Evolutionary conservation across 2,113 vertebrate species (phyloP).

Genomic region (Cisticola juncidis): DNA sequence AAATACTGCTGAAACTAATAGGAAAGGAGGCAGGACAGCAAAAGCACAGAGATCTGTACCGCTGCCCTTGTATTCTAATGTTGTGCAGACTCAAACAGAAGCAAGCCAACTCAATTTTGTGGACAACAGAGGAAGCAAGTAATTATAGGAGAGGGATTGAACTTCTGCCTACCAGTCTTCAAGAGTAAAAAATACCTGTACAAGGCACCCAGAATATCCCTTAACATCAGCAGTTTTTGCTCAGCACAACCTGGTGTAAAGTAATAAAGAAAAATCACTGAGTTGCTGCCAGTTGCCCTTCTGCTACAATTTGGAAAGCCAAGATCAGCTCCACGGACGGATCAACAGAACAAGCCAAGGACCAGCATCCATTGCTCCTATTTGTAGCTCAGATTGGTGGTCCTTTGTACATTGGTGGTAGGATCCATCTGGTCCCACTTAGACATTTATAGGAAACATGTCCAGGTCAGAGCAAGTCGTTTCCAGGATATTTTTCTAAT

Average conservation of each 20-base stretch:
- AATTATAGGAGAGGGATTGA: not conserved
- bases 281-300: not conserved
- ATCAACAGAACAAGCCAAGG: not conserved
- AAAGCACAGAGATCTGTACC: not conserved
- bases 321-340: not conserved
- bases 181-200: not conserved
- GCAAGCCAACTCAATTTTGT: not conserved
- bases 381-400: not conserved
- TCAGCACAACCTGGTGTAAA: not conserved
- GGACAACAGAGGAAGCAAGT: not conserved
- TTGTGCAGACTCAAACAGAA: not conserved
- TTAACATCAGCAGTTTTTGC: not conserved
- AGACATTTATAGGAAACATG: not conserved
- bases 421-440: not conserved
- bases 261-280: not conserved
- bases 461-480: not conserved
- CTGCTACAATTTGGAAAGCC: not conserved
- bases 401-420: not conserved
- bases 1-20: not conserved
- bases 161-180: not conserved
- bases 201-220: not conserved
- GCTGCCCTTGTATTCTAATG: not conserved
- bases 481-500: not conserved
- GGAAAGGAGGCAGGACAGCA: not conserved
- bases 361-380: not conserved